phyloP scores from a whole-genome alignment of 1,140 invertebrate genomes.

The Parasteatoda tepidariorum region DNA sequence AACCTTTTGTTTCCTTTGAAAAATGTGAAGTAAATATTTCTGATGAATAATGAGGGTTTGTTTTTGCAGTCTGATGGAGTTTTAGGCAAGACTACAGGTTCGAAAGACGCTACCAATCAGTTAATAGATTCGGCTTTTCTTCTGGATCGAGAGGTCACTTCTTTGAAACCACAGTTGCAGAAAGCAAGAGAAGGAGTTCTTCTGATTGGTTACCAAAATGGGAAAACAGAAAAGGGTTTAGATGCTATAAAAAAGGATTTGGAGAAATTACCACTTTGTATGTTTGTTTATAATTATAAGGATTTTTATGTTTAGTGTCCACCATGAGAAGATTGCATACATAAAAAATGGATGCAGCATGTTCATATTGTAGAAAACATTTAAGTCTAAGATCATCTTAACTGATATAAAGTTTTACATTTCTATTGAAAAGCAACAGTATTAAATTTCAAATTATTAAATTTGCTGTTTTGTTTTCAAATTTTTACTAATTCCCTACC shows the following conservation, averaged over 20 bases:
- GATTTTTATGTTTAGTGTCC: not conserved
- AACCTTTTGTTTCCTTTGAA: not conserved
- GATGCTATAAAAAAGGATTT: constrained; percentile 69
- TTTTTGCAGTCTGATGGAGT: constrained; percentile 32
- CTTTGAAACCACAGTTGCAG: constrained; percentile 72
- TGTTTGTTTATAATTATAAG: no score
- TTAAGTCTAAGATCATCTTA: not conserved
- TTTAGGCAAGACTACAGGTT: constrained; percentile 32
- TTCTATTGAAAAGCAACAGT: no score
- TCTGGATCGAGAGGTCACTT: constrained; percentile 57
- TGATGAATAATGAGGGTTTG: not conserved
- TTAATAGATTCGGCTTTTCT: constrained; percentile 13
- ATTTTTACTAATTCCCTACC: no score
- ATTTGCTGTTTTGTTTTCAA: no score
- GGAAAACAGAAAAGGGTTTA: constrained; percentile 60
- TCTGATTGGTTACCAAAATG: constrained; percentile 70
- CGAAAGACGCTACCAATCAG: constrained; percentile 8
- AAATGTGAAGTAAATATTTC: not conserved
- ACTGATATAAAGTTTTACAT: no score
- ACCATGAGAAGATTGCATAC: no score
- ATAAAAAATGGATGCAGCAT: no score
- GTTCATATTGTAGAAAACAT: no score
- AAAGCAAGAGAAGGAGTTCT: constrained; percentile 70
- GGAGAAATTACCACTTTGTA: constrained; percentile 68
- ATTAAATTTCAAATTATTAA: no score